Evolutionary conservation across 2,888 invertebrate species (phyloP), one percentile per base, ranked within the genome.

Genomic region (Merodon equestris): DNA sequence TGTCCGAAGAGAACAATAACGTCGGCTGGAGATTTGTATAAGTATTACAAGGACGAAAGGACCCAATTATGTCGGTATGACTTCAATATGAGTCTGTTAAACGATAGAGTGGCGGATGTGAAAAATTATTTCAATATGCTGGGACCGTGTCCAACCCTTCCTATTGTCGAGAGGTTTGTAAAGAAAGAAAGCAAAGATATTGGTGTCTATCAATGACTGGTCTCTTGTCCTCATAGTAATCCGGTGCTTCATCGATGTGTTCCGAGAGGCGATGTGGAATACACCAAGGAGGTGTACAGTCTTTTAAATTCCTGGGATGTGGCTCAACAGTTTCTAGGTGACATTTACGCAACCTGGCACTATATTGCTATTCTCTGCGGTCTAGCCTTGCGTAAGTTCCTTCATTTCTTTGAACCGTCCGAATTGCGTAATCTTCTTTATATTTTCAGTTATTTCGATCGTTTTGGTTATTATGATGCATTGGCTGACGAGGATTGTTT

Each of bases 221-320:
- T 40, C 10, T n/a, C 1, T 36, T 50, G 7, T 7, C n/a, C n/a
- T n/a, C n/a, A n/a, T 86, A 93, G 96, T 84, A 91, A 91, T 66
- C 93, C 96, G 2, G 91, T 98, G 34, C 89, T 97, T 67, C 96
- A 97, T 87, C 92, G 97, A 71, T 98, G 98, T 88, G 92, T 97
- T 83, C 97, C 97, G 4, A 90, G 92, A 47, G 91, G 94, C 9
- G 91, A 92, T 82, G 93, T 94, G 63, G 89, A 93, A 9, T 91
- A 93, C 0, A 90, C 91, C 42, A 91, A 90, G 54, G 93, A 94
- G 86, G 92, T 97, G 83, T 96, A 96, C 88, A 93, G 92, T 4
- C 90, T 95, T 84, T 90, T 97, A 48, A 97, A 97, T 86, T 94
- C 94, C 83, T 96, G 96, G 94, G 96, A 96, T 87, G 92, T 94